Base-by-base conservation (phyloP, 2,888 invertebrate genomes). In the Drosophila picticornis region DNA sequence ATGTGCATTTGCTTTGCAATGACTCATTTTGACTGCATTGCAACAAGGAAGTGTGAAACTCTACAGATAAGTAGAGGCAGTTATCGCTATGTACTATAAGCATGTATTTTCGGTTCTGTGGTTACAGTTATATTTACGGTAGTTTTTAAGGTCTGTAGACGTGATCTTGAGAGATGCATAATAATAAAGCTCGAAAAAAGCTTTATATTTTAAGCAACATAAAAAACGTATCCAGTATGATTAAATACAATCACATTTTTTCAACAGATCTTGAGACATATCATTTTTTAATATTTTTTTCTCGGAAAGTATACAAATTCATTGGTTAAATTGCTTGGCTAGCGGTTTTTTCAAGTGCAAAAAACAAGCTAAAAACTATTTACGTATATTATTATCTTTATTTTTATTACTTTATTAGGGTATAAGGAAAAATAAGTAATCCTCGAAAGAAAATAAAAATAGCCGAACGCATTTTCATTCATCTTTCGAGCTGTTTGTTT, bases 381-480 rank as follows among this genome's bases (percentile, higher is more conserved):
- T 13, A 32, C 43, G 22, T n/a, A 52, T n/a, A 31, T 27, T 16
- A 19, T 48, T 19, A 50, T 27, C 9, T n/a, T n/a, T n/a, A n/a
- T n/a, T n/a, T n/a, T n/a, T n/a, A n/a, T n/a, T 10, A 13, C 16
- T 25, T 36, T 16, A n/a, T 29, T 56, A 70, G 77, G 36, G 59
- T 72, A 77, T 40, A 40, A 1, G 25, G 2, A n/a, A 13, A 27
- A 40, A n/a, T 60, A 38, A 16, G 31, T 32, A 56, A 63, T 38
- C 19, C n/a, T 29, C 29, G n/a, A 48, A 25, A 40, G 22, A 27
- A 36, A 13, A 29, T 11, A 50, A 22, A 29, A 22, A 16, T 16
- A 60, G 48, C 29, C 62, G 9, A 22, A 34, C 27, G 25, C 48
- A 55, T 57, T 70, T 77, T 76, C 77, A 80, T 77, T 80, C 80